A percentile compares a stretch with the other conserved stretches of the same genome.
phyloP scores from a whole-genome alignment of 1,140 invertebrate genomes.

The Rhyzopertha dominica region DNA sequence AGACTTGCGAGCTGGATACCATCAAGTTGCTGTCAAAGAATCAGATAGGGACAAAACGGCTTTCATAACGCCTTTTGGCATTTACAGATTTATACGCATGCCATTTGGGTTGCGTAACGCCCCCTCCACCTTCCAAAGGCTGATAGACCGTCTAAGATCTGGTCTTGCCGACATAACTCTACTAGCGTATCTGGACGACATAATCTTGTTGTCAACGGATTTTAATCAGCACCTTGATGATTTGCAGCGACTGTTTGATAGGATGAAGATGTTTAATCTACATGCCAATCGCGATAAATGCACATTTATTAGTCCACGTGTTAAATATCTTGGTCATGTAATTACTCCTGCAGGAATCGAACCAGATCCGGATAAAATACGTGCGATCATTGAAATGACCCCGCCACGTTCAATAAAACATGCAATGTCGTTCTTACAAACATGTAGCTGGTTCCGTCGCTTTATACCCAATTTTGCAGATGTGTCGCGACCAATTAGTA shows the following conservation, averaged over 20 bases:
- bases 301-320: conserved; percentile 22
- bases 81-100: conserved; percentile 43
- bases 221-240: too few species aligned
- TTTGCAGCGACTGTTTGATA: too few species aligned
- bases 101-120: conserved; percentile 45
- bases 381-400: conserved; percentile 27
- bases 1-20: conserved; percentile 42
- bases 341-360: conserved; percentile 25
- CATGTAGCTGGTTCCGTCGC: too few species aligned
- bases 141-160: conserved; percentile 35
- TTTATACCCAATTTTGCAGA: too few species aligned
- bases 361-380: conserved; percentile 28
- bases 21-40: conserved; percentile 34
- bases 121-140: conserved; percentile 43
- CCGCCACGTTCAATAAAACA: conserved; percentile 36
- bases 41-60: conserved; percentile 42
- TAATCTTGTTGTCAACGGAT: too few species aligned
- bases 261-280: too few species aligned
- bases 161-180: conserved; percentile 26
- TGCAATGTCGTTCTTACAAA: too few species aligned
- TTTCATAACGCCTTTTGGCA: conserved; percentile 43
- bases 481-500: too few species aligned
- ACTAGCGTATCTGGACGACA: conserved; percentile 43
- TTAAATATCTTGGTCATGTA: conserved; percentile 35
- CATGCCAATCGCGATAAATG: conserved; percentile 32